Percentiles rank a stretch among this genome's conserved stretches.
Evolutionary conservation across 2,888 invertebrate genomes (phyloP).

Genomic region (Leptinotarsa haldemani): DNA sequence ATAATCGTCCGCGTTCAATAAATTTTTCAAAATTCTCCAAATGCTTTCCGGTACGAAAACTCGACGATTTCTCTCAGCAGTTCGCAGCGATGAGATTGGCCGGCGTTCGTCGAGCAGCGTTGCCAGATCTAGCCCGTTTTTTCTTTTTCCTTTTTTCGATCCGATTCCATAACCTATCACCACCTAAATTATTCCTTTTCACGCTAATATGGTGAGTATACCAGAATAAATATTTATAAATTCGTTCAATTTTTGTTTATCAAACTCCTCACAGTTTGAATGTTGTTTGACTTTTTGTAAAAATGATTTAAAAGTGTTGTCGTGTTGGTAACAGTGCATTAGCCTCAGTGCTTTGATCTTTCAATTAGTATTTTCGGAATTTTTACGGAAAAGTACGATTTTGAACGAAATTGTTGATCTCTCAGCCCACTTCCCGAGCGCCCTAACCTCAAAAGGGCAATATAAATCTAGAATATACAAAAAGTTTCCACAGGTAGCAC

Average conservation of each 20-base stretch:
- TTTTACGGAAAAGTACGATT: too few species aligned
- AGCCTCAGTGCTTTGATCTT: too few species aligned
- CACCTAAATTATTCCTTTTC: background rate
- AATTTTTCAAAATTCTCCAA: conserved; percentile 29
- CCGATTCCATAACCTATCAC: background rate
- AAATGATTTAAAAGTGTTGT: background rate
- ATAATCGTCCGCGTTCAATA: conserved; percentile 36
- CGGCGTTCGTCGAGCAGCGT: conserved; percentile 59
- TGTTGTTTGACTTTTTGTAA: background rate
- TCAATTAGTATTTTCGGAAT: too few species aligned
- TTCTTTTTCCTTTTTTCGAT: conserved; percentile 14
- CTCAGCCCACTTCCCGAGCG: too few species aligned
- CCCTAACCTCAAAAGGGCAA: too few species aligned
- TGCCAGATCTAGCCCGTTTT: conserved; percentile 45
- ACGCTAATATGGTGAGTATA: background rate
- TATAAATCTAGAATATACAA: too few species aligned
- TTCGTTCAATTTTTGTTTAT: conserved; percentile 1
- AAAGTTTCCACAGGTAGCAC: too few species aligned
- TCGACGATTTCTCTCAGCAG: conserved; percentile 47
- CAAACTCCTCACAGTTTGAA: too few species aligned
- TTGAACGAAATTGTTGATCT: too few species aligned
- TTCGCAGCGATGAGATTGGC: conserved; percentile 62
- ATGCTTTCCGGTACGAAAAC: conserved; percentile 35
- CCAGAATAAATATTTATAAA: background rate
- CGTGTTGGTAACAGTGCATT: too few species aligned